Conservation (phyloP, 2,113 vertebrate genomes). For the Edolisoma coerulescens region DNA sequence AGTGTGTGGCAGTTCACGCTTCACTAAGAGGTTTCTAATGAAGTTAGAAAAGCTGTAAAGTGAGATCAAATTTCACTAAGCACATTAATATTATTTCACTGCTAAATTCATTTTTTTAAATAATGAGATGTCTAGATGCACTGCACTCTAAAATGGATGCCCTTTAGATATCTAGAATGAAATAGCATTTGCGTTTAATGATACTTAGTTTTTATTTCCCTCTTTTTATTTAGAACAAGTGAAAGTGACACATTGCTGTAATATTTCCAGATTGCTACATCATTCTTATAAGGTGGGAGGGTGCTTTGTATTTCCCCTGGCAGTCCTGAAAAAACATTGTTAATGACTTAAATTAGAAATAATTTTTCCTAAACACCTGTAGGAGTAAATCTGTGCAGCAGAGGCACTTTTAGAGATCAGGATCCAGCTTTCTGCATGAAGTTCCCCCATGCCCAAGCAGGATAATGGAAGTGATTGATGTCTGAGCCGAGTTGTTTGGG, state of each 20-base stretch:
- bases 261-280: background rate
- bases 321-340: background rate
- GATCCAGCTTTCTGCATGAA: background rate
- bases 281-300: background rate
- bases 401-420: background rate
- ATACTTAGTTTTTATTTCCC: slow-evolving; percentile 1
- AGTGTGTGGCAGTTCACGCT: background rate
- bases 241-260: slow-evolving; percentile 5
- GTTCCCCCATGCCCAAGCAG: background rate
- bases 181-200: background rate
- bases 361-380: background rate
- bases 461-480: background rate
- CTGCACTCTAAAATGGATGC: background rate
- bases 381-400: background rate
- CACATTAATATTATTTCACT: slow-evolving; percentile 26
- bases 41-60: slow-evolving; percentile 42
- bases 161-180: background rate
- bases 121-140: background rate
- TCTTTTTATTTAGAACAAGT: slow-evolving; percentile 41
- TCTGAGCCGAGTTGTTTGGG: background rate
- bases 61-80: slow-evolving; percentile 20
- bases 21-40: slow-evolving; percentile 25
- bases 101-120: background rate
- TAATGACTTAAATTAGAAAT: background rate
- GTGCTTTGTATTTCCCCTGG: background rate